phyloP scores from a whole-genome alignment of 2,113 vertebrate species.

The Bubo bubo region DNA sequence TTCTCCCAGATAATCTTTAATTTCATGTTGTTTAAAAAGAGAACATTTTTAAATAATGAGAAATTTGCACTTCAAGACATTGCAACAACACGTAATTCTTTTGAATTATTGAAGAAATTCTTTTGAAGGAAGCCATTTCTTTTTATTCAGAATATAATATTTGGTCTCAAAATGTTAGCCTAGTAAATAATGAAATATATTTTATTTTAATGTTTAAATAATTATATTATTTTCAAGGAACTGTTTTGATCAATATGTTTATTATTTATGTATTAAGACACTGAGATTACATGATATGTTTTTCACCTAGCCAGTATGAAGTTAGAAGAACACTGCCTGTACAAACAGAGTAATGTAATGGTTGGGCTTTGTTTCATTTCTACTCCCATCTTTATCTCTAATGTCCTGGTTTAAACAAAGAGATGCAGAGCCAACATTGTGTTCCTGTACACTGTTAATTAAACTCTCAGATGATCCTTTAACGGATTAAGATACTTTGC shows the following conservation, averaged over 20 bases:
- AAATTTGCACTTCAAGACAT: background rate
- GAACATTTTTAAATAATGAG: slow-evolving; percentile 9
- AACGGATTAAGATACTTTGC: background rate
- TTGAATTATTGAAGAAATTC: slow-evolving; percentile 10
- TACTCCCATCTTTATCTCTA: background rate
- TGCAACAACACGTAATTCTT: background rate
- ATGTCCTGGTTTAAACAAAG: background rate
- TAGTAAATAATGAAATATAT: background rate
- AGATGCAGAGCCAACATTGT: background rate
- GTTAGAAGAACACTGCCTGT: background rate
- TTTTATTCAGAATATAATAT: background rate
- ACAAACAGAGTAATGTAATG: background rate
- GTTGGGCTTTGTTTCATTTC: background rate
- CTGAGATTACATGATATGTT: background rate
- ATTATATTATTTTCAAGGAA: background rate
- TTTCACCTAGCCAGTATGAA: background rate
- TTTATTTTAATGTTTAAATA: slow-evolving; percentile 4
- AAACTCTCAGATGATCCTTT: background rate
- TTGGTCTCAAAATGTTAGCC: background rate
- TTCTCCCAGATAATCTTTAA: background rate
- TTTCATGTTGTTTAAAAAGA: background rate
- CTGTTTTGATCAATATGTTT: slow-evolving; percentile 8
- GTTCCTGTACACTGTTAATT: background rate
- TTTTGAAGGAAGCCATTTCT: background rate
- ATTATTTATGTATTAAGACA: background rate